phyloP scores from a whole-genome alignment of 2,113 vertebrate species.

The Phasianus colchicus region DNA sequence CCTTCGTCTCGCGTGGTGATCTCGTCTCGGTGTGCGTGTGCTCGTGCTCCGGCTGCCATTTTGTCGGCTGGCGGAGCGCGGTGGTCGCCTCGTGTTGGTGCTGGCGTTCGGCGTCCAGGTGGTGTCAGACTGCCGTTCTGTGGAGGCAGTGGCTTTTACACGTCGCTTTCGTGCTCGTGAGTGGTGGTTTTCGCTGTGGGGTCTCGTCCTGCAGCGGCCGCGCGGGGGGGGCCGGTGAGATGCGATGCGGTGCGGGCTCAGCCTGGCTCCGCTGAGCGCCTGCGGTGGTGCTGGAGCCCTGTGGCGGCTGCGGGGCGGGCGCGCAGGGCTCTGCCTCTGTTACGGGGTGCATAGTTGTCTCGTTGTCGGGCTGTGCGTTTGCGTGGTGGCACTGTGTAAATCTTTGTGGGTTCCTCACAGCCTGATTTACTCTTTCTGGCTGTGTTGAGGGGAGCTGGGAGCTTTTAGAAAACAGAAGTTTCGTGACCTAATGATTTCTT shows the following conservation, averaged over 20 bases:
- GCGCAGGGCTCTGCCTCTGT: not conserved
- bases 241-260: rapidly evolving
- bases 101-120: rapidly evolving
- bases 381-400: rapidly evolving
- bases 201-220: no score
- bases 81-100: rapidly evolving
- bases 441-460: not conserved
- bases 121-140: rapidly evolving
- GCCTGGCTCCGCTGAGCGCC: rapidly evolving
- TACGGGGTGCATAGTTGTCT: no score
- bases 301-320: rapidly evolving
- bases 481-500: not conserved
- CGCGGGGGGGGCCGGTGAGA: rapidly evolving
- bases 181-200: rapidly evolving
- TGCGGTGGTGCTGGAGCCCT: not conserved
- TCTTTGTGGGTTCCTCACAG: no score
- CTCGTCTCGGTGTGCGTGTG: rapidly evolving
- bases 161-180: rapidly evolving
- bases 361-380: not conserved
- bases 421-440: rapidly evolving
- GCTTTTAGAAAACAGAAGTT: not conserved
- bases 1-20: rapidly evolving
- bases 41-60: not conserved
- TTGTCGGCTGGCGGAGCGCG: rapidly evolving
- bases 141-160: rapidly evolving